phyloP scores from a whole-genome alignment of 2,113 vertebrate genomes.

The Nicator chloris region DNA sequence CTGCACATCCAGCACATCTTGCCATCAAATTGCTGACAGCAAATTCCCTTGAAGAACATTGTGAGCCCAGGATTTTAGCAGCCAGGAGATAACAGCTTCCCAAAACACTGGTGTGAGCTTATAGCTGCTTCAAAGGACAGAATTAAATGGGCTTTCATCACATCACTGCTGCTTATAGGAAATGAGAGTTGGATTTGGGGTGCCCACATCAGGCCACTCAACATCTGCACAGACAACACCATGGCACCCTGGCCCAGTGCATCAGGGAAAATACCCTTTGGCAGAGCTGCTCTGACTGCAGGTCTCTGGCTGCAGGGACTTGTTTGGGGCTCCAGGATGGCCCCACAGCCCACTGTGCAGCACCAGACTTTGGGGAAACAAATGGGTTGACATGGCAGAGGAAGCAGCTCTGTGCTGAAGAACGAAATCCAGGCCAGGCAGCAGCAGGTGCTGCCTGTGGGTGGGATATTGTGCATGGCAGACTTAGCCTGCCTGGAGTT shows the following conservation, averaged over 20 bases:
- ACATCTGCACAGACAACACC: not conserved
- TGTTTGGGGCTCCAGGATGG: not conserved
- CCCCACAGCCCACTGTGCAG: not conserved
- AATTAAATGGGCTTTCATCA: not conserved
- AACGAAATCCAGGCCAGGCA: not conserved
- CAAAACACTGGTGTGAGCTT: not conserved
- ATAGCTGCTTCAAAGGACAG: not conserved
- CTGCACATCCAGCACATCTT: not conserved
- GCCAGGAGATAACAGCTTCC: not conserved
- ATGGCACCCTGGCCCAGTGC: rapidly evolving
- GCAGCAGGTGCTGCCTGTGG: not conserved
- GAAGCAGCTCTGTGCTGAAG: not conserved
- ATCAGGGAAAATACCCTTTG: rapidly evolving
- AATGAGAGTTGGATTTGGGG: not conserved
- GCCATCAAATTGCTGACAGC: not conserved
- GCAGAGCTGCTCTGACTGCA: not conserved
- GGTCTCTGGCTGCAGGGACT: not conserved
- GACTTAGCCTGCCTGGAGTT: not conserved
- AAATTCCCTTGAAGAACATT: not conserved
- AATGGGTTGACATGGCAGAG: rapidly evolving
- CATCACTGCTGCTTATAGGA: not conserved
- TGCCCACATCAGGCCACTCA: not conserved
- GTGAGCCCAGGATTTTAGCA: not conserved
- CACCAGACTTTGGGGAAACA: not conserved
- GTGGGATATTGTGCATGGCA: not conserved